Percentiles rank a stretch among this genome's conserved stretches.
These are phyloP conservation scores for Chloroclystis v-ata DNA, from an alignment of 2,888 invertebrate species.

Conservation along the genomic window DNA sequence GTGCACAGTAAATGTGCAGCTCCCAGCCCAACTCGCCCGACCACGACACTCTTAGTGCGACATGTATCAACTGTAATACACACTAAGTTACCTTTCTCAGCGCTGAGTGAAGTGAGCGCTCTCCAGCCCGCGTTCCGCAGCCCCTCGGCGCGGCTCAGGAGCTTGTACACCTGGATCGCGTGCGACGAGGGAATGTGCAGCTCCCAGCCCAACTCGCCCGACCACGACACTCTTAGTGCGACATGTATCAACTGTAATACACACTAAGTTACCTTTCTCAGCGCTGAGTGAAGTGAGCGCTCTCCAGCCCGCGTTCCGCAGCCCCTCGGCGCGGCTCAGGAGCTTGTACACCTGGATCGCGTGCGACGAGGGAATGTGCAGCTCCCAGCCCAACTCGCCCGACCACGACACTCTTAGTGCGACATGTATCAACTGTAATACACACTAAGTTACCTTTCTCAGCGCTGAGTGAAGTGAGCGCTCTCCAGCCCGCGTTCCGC, in stretches of 20 bases:
- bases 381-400: no score
- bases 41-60: no score
- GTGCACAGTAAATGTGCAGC: no score
- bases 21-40: no score
- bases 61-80: no score
- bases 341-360: constrained; percentile 81
- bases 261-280: constrained; percentile 85
- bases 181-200: no score
- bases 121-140: constrained; percentile 89
- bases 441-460: constrained; percentile 85
- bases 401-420: no score
- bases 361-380: no score
- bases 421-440: no score
- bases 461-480: constrained; percentile 90
- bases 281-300: constrained; percentile 91
- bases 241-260: no score
- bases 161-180: constrained; percentile 81
- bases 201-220: no score
- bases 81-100: constrained; percentile 86
- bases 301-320: constrained; percentile 89
- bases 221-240: no score
- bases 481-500: constrained; percentile 89
- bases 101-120: constrained; percentile 90
- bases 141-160: constrained; percentile 81
- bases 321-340: constrained; percentile 80